Evolutionary conservation across 2,113 vertebrate genomes (phyloP).

Genomic region (Notarius lentiginosus): DNA sequence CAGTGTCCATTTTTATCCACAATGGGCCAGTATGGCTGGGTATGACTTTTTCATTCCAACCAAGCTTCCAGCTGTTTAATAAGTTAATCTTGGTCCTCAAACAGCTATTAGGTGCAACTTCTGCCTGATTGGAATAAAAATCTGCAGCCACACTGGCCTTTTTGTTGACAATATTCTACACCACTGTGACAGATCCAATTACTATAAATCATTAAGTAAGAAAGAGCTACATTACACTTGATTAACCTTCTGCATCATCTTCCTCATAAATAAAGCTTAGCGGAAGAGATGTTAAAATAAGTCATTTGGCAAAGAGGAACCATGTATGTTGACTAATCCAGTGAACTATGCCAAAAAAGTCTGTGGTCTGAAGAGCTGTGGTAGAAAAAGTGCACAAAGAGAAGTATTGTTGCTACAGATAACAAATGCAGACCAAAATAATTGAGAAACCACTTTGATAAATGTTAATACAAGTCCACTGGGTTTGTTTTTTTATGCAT

Average conservation of each 20-base stretch:
- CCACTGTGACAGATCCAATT: not conserved
- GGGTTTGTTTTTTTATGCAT: not conserved
- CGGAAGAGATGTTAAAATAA: not conserved
- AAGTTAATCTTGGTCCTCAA: not conserved
- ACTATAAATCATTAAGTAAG: not conserved
- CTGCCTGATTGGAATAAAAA: not conserved
- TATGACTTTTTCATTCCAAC: not conserved
- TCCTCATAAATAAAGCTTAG: not conserved
- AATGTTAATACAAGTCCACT: not conserved
- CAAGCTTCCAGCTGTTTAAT: not conserved
- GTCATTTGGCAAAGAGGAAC: slow-evolving; percentile 15
- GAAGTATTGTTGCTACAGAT: slow-evolving; percentile 11
- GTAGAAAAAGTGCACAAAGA: not conserved
- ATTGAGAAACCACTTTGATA: not conserved
- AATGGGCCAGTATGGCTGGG: not conserved
- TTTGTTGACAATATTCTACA: not conserved
- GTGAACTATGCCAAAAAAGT: not conserved
- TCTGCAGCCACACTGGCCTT: not conserved
- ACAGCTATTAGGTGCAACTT: not conserved
- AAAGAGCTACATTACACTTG: not conserved
- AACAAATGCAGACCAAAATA: not conserved
- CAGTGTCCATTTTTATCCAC: not conserved
- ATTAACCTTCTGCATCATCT: not conserved
- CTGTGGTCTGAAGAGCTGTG: not conserved
- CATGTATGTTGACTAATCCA: slow-evolving; percentile 11